phyloP scores from a whole-genome alignment of 2,797 vertebrate species.

The Protosalanx chinensis region DNA sequence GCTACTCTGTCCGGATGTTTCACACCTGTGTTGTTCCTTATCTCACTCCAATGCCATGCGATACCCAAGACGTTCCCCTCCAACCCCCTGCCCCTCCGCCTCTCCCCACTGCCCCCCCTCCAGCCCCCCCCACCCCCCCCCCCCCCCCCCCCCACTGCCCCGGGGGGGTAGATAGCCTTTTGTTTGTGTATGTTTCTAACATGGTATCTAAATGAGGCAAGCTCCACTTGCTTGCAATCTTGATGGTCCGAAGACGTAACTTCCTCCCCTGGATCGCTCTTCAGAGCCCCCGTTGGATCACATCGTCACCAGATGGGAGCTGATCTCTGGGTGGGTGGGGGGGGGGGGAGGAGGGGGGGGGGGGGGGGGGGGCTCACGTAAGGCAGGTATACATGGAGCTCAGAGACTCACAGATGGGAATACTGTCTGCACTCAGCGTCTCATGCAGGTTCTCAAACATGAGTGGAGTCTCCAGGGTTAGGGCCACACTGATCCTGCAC shows the following conservation, averaged over 20 bases:
- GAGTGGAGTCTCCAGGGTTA: no score
- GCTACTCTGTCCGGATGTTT: constrained; percentile 13
- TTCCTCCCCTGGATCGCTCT: constrained; percentile 9
- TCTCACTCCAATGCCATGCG: constrained; percentile 36
- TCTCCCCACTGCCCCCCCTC: constrained; percentile 12
- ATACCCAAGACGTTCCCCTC: constrained; percentile 32
- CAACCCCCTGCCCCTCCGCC: constrained; percentile 15
- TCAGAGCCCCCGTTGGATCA: constrained; percentile 12
- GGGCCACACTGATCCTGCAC: no score
- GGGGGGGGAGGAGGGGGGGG: no score
- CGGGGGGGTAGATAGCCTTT: constrained; percentile 9
- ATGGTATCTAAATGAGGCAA: constrained; percentile 15
- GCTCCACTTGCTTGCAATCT: constrained; percentile 5
- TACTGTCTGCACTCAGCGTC: constrained; percentile 20
- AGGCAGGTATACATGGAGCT: background rate
- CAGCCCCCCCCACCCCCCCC: background rate
- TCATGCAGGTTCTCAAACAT: background rate
- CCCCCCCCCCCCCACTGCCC: constrained; percentile 5
- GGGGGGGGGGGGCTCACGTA: background rate
- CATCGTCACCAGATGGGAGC: background rate
- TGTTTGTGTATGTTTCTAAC: constrained; percentile 20
- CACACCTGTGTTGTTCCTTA: constrained; percentile 47
- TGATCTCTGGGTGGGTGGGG: constrained; percentile 16
- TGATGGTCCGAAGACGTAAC: background rate
- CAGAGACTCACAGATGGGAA: constrained; percentile 7